phyloP scores from a whole-genome alignment of 2,888 invertebrate species.

The Lathronympha strigana region DNA sequence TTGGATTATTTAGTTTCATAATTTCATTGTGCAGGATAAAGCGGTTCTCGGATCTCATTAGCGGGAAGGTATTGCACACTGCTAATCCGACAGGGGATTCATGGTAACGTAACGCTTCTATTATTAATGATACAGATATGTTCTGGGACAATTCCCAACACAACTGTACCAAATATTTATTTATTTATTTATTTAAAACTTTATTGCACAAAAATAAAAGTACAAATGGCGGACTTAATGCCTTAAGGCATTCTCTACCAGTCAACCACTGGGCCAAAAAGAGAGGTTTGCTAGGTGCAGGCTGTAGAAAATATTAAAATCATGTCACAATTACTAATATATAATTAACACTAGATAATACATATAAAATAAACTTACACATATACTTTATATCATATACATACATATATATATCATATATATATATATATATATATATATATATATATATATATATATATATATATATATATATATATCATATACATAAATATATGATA shows the following conservation, averaged over 20 bases:
- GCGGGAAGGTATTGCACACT: conserved; percentile 57
- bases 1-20: conserved; percentile 10
- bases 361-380: too few relatives aligned
- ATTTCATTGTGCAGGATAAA: conserved; percentile 43
- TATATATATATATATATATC: background rate
- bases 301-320: too few relatives aligned
- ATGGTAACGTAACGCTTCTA: conserved; percentile 50
- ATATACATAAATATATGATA: background rate
- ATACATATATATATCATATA: too few relatives aligned
- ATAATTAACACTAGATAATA: too few relatives aligned
- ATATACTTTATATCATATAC: too few relatives aligned
- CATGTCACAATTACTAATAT: too few relatives aligned
- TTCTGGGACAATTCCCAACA: conserved; percentile 37
- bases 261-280: too few relatives aligned
- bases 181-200: too few relatives aligned
- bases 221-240: too few relatives aligned
- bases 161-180: conserved; percentile 27
- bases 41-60: conserved; percentile 59
- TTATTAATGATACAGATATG: conserved; percentile 56
- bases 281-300: too few relatives aligned
- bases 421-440: background rate
- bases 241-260: too few relatives aligned
- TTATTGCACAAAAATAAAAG: too few relatives aligned
- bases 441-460: conserved; percentile 7
- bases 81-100: conserved; percentile 50